phyloP scores from a whole-genome alignment of 1,140 invertebrate species.

The Triops longicaudatus region DNA sequence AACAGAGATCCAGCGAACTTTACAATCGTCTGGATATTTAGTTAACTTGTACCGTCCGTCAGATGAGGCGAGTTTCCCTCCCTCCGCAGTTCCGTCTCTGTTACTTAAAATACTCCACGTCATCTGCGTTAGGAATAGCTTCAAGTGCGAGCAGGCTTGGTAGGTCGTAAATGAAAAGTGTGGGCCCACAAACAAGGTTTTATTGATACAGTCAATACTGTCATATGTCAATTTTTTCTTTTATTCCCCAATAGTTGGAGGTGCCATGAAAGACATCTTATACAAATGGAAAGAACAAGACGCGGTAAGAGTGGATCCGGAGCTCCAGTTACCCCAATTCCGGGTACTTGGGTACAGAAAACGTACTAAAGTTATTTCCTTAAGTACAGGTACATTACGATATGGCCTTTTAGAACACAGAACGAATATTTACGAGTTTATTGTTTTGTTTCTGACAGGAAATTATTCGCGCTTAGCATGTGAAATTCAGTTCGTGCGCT shows the following conservation, averaged over 20 bases:
- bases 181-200: no score
- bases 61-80: no score
- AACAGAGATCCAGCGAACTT: not conserved
- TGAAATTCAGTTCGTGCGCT: slow-evolving; percentile 48
- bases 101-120: no score
- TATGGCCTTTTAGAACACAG: not conserved
- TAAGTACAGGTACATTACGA: slow-evolving; percentile 32
- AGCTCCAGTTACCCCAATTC: slow-evolving; percentile 90
- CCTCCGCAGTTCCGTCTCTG: no score
- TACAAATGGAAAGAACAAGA: slow-evolving; percentile 92
- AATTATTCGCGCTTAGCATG: slow-evolving; percentile 51
- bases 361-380: slow-evolving; percentile 25
- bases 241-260: slow-evolving; percentile 66
- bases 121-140: no score
- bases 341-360: slow-evolving; percentile 48
- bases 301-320: slow-evolving; percentile 82
- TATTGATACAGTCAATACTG: no score
- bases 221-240: not conserved
- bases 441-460: slow-evolving; percentile 37
- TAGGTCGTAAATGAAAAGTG: no score
- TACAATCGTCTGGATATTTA: not conserved
- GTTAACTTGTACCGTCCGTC: not conserved
- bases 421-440: not conserved
- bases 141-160: no score
- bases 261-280: slow-evolving; percentile 92